These are phyloP conservation scores for Lasius platythorax DNA, from an alignment of 2,888 invertebrate genomes.

Conservation along the genomic window DNA sequence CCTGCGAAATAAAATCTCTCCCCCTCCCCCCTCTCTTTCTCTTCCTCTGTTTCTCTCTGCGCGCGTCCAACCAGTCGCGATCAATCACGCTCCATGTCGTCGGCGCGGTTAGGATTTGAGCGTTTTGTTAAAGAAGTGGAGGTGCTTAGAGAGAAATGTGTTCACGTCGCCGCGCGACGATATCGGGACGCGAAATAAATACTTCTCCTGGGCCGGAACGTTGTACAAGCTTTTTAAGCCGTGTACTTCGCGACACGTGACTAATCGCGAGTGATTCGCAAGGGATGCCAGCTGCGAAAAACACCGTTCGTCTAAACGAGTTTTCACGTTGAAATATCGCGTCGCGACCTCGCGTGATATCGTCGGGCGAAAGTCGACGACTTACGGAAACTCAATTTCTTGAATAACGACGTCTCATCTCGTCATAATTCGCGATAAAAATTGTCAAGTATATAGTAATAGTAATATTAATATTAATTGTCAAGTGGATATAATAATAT, in stretches of 20 bases:
- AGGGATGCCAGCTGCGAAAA: conserved; percentile 8
- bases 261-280: conserved; percentile 40
- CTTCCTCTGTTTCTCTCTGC: conserved; percentile 23
- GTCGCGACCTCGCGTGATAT: conserved; percentile 5
- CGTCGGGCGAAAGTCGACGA: neutral
- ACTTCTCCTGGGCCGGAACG: conserved; percentile 9
- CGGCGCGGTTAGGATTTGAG: conserved; percentile 67
- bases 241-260: conserved; percentile 48
- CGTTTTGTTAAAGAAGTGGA: conserved; percentile 53
- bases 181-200: conserved; percentile 41
- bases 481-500: too few species aligned
- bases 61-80: conserved; percentile 70
- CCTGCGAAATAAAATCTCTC: conserved; percentile 62
- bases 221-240: conserved; percentile 40
- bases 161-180: conserved; percentile 30
- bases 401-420: neutral
- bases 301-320: conserved; percentile 32
- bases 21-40: neutral
- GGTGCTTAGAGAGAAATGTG: conserved; percentile 46
- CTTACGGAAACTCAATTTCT: neutral
- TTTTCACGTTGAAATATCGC: conserved; percentile 25
- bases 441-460: too few species aligned
- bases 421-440: neutral
- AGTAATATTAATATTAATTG: neutral
- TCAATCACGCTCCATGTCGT: conserved; percentile 73